Conservation (phyloP, 2,113 vertebrate species). For the Vimba vimba region DNA sequence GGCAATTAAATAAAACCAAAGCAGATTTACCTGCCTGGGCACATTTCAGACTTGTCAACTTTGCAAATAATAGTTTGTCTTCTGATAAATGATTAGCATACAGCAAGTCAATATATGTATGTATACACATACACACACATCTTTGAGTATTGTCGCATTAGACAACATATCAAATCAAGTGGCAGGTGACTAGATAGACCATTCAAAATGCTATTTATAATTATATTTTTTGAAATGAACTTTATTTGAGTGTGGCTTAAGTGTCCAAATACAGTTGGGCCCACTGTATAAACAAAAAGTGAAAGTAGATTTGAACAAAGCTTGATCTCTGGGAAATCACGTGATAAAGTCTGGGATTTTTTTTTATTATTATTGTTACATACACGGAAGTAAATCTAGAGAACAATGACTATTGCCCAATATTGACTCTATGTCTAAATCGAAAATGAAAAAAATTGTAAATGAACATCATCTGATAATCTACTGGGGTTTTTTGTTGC, state of each 20-base stretch:
- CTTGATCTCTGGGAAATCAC: conserved; percentile 9
- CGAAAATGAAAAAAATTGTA: not conserved
- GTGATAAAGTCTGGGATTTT: conserved; percentile 1
- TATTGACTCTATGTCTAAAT: not conserved
- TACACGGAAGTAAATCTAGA: not conserved
- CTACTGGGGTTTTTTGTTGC: not conserved
- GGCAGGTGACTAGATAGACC: too few species aligned
- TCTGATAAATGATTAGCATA: conserved; percentile 1
- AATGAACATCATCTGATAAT: not conserved
- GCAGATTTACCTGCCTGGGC: conserved; percentile 29
- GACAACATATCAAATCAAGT: not conserved
- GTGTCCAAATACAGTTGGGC: not conserved
- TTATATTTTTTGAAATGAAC: not conserved
- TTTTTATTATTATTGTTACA: not conserved
- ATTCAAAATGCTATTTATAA: too few species aligned
- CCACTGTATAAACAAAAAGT: conserved; percentile 16
- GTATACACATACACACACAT: not conserved
- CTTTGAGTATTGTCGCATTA: not conserved
- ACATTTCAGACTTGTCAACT: not conserved
- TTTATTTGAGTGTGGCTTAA: not conserved
- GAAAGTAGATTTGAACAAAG: conserved; percentile 23
- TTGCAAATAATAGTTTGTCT: not conserved
- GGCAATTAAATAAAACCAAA: not conserved
- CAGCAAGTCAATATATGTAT: too few species aligned
- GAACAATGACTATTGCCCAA: not conserved